A percentile compares a stretch with the other conserved stretches of the same genome.
Evolutionary conservation across 2,888 invertebrate species (phyloP).

Genomic region (Tipula lateralis): DNA sequence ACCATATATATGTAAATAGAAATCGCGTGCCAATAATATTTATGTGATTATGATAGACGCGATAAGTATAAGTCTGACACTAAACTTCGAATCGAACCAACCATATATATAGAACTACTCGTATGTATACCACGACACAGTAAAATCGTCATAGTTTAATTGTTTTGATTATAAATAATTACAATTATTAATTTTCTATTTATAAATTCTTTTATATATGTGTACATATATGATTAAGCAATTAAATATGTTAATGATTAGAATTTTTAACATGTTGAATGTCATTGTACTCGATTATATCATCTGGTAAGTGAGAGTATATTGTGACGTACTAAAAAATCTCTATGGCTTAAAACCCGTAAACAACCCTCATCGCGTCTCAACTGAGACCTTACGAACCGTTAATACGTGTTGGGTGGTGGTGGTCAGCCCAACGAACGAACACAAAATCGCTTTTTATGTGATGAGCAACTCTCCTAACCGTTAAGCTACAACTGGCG

Average conservation of each 20-base stretch:
- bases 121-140: no score
- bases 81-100: not conserved
- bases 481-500: no score
- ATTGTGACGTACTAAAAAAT: no score
- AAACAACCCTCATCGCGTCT: no score
- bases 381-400: no score
- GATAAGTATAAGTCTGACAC: not conserved
- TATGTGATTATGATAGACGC: not conserved
- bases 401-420: no score
- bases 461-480: no score
- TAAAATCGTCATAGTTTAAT: not conserved
- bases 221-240: not conserved
- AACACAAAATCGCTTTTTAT: not conserved
- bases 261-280: not conserved
- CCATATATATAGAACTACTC: not conserved
- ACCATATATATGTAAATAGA: not conserved
- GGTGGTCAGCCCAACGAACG: no score
- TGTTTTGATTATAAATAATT: not conserved
- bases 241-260: slow-evolving; percentile 19
- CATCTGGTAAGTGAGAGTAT: not conserved
- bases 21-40: slow-evolving; percentile 9
- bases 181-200: not conserved
- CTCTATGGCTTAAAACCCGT: no score
- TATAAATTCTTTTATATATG: not conserved
- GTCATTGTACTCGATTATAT: not conserved